Conservation (phyloP, 2,797 vertebrate genomes). For the Lateolabrax maculatus region DNA sequence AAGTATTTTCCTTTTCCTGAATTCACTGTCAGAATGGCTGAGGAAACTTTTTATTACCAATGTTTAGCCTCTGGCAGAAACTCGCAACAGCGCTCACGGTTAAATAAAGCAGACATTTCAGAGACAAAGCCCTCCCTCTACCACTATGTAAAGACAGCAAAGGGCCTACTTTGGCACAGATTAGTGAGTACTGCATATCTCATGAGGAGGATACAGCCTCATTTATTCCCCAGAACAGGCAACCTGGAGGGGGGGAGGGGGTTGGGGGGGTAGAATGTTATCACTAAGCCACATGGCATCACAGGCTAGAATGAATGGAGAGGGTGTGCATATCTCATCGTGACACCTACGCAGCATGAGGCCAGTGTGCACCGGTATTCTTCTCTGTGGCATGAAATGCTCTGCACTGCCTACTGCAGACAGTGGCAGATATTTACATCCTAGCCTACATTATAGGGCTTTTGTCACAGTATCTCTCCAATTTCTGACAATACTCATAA, state of each 20-base stretch:
- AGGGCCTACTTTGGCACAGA: slow-evolving; percentile 59
- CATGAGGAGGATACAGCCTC: slow-evolving; percentile 43
- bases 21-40: slow-evolving; percentile 52
- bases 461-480: slow-evolving; percentile 5
- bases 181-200: slow-evolving; percentile 62
- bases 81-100: slow-evolving; percentile 44
- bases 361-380: slow-evolving; percentile 1
- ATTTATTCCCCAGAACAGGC: slow-evolving; percentile 40
- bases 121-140: slow-evolving; percentile 62
- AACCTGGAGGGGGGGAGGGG: slow-evolving; percentile 11
- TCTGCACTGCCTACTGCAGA: slow-evolving; percentile 2
- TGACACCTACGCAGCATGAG: slow-evolving; percentile 53
- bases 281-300: slow-evolving; percentile 62
- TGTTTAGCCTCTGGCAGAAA: slow-evolving; percentile 44
- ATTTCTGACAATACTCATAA: not conserved
- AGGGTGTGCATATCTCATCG: slow-evolving; percentile 40
- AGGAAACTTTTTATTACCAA: slow-evolving; percentile 54
- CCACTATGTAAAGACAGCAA: slow-evolving; percentile 42
- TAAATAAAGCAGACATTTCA: slow-evolving; percentile 48
- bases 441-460: not conserved
- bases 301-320: slow-evolving; percentile 28
- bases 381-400: slow-evolving; percentile 30
- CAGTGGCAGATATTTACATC: slow-evolving; percentile 15
- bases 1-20: slow-evolving; percentile 47
- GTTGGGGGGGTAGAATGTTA: slow-evolving; percentile 55